Percentiles rank a stretch among this genome's conserved stretches.
Conservation (phyloP, 2,113 vertebrate species). For the Tragelaphus imberbis region DNA sequence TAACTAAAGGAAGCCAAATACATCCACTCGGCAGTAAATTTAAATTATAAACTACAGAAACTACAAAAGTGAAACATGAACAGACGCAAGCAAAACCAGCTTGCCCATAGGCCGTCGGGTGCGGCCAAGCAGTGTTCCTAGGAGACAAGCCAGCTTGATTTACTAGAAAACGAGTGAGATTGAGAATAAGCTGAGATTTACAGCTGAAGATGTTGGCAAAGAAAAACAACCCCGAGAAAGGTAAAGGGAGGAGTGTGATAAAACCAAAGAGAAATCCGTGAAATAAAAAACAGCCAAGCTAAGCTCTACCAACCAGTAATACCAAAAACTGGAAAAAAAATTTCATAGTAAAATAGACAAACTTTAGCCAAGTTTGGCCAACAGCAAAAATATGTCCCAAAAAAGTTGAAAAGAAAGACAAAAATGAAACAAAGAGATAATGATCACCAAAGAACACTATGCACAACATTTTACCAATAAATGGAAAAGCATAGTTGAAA, state of each 20-base stretch:
- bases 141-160: too few relatives aligned
- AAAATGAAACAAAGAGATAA: not conserved
- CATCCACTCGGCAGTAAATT: not conserved
- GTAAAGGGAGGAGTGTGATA: not conserved
- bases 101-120: accelerated
- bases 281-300: not conserved
- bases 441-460: not conserved
- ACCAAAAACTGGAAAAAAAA: not conserved
- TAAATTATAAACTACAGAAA: not conserved
- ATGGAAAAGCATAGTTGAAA: not conserved
- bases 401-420: not conserved
- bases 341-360: not conserved
- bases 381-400: not conserved
- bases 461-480: not conserved
- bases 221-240: not conserved
- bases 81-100: too few relatives aligned
- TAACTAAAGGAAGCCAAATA: not conserved
- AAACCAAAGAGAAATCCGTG: not conserved
- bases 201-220: not conserved
- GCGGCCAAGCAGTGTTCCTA: not conserved
- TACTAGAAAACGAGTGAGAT: not conserved
- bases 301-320: too few relatives aligned
- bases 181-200: too few relatives aligned
- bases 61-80: not conserved
- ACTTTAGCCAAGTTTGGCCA: not conserved